Percentiles rank a stretch among this genome's conserved stretches.
Evolutionary conservation across 2,113 vertebrate genomes (phyloP).

Genomic region (Dascyllus trimaculatus): DNA sequence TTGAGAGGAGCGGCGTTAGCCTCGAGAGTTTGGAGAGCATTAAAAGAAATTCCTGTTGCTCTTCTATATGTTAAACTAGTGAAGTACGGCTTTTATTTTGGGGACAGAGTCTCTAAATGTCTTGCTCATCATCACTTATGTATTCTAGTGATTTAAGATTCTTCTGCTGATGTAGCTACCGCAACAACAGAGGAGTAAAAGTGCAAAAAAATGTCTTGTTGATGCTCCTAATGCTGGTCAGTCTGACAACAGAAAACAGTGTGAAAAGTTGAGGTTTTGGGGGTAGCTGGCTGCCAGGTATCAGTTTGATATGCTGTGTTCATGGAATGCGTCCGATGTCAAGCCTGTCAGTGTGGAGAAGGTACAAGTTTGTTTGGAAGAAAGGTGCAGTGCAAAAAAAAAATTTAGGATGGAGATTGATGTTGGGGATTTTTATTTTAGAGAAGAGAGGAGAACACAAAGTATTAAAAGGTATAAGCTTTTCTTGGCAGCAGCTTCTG

Average conservation of each 20-base stretch:
- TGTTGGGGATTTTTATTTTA: slow-evolving; percentile 47
- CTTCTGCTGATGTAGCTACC: not conserved
- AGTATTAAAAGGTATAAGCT: slow-evolving; percentile 81
- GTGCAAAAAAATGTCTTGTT: not conserved
- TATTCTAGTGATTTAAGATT: not conserved
- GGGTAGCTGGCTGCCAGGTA: slow-evolving; percentile 10
- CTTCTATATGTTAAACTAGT: not conserved
- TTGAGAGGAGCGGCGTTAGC: not conserved
- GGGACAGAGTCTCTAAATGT: not conserved
- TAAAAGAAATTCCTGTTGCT: slow-evolving; percentile 10
- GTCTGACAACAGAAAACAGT: not conserved
- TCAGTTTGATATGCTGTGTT: slow-evolving; percentile 48
- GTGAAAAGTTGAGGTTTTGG: not conserved
- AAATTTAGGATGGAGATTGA: slow-evolving; percentile 41
- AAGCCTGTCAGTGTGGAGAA: slow-evolving; percentile 52
- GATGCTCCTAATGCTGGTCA: not conserved
- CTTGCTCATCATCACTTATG: not conserved
- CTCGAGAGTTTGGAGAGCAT: not conserved
- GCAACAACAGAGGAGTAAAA: not conserved
- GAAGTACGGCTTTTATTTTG: not conserved
- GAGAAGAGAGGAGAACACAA: slow-evolving; percentile 64
- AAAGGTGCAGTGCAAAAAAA: slow-evolving; percentile 35
- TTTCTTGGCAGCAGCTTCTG: slow-evolving; percentile 79
- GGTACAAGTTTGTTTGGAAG: slow-evolving; percentile 37
- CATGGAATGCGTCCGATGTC: slow-evolving; percentile 36